Base-by-base conservation (phyloP, 2,797 vertebrate genomes). In the Falco novaeseelandiae region DNA sequence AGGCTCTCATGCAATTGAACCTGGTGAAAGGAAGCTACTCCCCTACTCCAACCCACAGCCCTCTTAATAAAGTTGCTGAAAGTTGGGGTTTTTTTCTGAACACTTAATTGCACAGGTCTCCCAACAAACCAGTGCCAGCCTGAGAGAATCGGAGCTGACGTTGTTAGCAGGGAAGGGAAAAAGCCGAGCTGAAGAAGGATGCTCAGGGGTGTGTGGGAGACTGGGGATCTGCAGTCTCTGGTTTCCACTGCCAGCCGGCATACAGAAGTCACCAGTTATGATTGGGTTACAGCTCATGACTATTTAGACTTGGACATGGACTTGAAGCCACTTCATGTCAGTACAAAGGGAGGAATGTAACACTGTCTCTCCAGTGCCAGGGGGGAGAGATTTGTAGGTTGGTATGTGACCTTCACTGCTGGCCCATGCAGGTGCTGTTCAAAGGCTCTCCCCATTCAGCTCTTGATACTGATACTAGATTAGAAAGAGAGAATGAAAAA, bases 401-500 rank as follows among this genome's bases (percentile, higher is more conserved):
- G 97, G 97, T 97, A 97, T 97, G 98, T 97, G 97, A 97, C 97
- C 98, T 97, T 98, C 97, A 93, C 91, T 83, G 80, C 84, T 93
- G 92, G 96, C 91, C 97, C 96, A 69, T 90, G 89, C 97, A 98
- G 98, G 98, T 98, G 97, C 94, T 90, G 95, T 92, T 96, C 95
- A 96, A 92, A 96, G 89, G 95, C 94, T 91, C 92, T 91, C 86
- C 94, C 96, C 89, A 80, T 97, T 97, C 96, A 96, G 91, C 91
- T 83, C 95, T 91, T 93, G 96, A 97, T 97, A 97, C 93, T 93
- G 97, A 98, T 96, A 97, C 98, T 82, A 97, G 95, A 97, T 95
- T 97, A 96, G 86, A 97, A 97, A 81, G 94, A 70, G 78, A 92
- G 96, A 95, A 96, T 92, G 96, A 97, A 96, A 93, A 95, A 96